These are phyloP conservation scores for Tachina fera DNA, from an alignment of 2,888 invertebrate genomes.

Conservation along the genomic window DNA sequence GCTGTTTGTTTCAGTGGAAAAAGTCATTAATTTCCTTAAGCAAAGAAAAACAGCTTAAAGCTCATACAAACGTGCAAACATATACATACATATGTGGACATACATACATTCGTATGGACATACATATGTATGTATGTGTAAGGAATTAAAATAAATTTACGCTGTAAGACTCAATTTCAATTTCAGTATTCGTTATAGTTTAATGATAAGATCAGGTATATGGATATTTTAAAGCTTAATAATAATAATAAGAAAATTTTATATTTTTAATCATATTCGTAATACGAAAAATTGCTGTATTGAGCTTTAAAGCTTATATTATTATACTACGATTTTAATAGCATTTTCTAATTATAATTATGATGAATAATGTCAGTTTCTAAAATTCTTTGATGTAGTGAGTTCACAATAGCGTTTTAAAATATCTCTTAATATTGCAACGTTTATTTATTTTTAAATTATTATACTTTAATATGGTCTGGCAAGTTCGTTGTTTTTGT, in stretches of 20 bases:
- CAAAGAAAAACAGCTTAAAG: constrained; percentile 16
- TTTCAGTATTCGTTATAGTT: not conserved
- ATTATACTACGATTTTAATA: not conserved
- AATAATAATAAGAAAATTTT: not conserved
- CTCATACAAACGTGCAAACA: not conserved
- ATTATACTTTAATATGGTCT: too few relatives aligned
- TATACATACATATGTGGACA: not conserved
- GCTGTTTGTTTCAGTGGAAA: constrained; percentile 24
- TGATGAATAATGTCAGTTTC: too few relatives aligned
- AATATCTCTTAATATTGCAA: too few relatives aligned
- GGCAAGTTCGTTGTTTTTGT: too few relatives aligned
- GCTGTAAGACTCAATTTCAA: not conserved
- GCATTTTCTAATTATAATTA: too few relatives aligned
- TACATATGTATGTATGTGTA: not conserved
- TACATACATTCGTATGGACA: not conserved
- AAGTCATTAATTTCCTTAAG: constrained; percentile 32
- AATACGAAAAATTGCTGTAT: not conserved
- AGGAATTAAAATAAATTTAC: not conserved
- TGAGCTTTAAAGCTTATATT: not conserved
- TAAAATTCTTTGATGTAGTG: too few relatives aligned
- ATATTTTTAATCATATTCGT: too few relatives aligned
- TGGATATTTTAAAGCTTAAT: not conserved
- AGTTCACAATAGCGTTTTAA: too few relatives aligned
- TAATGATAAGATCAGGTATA: not conserved
- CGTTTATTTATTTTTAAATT: too few relatives aligned